Base-by-base conservation (phyloP, 2,113 vertebrate genomes). In the Chlamydotis undulata region DNA sequence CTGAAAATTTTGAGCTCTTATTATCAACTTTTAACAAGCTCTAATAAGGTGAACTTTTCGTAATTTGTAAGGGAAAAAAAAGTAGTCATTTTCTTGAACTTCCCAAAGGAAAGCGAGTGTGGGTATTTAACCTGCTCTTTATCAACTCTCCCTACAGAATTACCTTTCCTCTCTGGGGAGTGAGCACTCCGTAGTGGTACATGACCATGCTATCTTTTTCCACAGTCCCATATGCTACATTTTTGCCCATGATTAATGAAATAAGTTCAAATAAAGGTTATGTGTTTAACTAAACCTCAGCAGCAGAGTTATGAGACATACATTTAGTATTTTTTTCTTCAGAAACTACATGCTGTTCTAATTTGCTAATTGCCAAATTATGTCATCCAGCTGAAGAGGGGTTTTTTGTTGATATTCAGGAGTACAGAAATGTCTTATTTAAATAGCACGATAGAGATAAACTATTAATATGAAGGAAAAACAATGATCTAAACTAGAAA, bases 211-310 rank as follows among this genome's bases (percentile, higher is more conserved):
- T 91, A 56, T 68, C 87, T 85, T 95, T 91, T 93, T 70, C 35
- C 57, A 85, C 57, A 74, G n/a, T 49, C 52, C 69, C 83, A n/a
- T 49, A 93, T 70, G 87, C 87, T 88, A 69, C 8, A 8, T 86
- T 96, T 96, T 76, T 10, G 64, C 60, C 41, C 29, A 33, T 87
- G 87, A 96, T 95, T 96, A 97, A 97, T 93, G 87, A 96, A 60
- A 55, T 90, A 92, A 97, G 96, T 98, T 98, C 96, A 97, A 35
- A 60, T 67, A 93, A 97, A 98, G 95, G 94, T 97, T 96, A 96
- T 68, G 25, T 64, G 76, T 95, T 96, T 92, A 97, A 89, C 73
- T 85, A 96, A 96, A 94, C 75, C 55, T 96, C 69, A 92, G 80
- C 49, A 87, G 78, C 49, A 93, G 76, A 97, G 55, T 95, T 93